Conservation (phyloP, 1,140 invertebrate genomes). For the Zaprionus nigranus region DNA sequence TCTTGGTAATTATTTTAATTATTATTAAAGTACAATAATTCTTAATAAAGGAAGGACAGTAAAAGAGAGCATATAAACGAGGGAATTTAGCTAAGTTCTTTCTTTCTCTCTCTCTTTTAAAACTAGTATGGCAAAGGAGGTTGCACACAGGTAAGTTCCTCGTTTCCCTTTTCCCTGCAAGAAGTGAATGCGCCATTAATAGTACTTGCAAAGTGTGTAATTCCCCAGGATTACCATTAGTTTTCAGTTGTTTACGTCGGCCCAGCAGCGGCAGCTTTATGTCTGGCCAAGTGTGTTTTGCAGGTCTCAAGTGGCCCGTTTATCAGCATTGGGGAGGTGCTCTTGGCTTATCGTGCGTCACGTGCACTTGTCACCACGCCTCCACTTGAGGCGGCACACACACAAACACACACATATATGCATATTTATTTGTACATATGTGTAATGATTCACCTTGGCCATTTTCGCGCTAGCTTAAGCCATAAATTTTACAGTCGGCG, state of each 20-base stretch:
- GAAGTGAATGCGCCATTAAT: constrained; percentile 17
- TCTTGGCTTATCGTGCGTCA: constrained; percentile 59
- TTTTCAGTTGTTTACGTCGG: constrained; percentile 6
- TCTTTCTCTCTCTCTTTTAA: too few relatives aligned
- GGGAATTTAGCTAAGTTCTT: too few relatives aligned
- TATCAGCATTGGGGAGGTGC: constrained; percentile 47
- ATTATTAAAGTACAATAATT: not conserved
- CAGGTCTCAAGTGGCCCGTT: constrained; percentile 65
- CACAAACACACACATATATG: not conserved
- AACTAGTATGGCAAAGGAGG: too few relatives aligned
- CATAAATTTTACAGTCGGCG: constrained; percentile 20
- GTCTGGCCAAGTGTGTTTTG: constrained; percentile 50
- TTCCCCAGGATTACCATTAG: constrained; percentile 52
- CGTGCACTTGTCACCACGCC: constrained; percentile 55
- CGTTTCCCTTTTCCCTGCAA: not conserved
- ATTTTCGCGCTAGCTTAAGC: constrained; percentile 9
- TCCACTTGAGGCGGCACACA: constrained; percentile 28
- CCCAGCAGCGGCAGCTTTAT: constrained; percentile 36
- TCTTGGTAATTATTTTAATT: not conserved
- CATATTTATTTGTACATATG: not conserved
- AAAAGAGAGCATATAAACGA: too few relatives aligned
- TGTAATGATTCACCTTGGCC: constrained; percentile 5
- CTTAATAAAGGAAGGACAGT: not conserved
- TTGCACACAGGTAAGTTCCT: too few relatives aligned
- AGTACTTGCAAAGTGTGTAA: constrained; percentile 20